A percentile compares a stretch with the other conserved stretches of the same genome.
These are phyloP conservation scores for Pammene fasciana DNA, from an alignment of 2,888 invertebrate species.

Conservation along the genomic window DNA sequence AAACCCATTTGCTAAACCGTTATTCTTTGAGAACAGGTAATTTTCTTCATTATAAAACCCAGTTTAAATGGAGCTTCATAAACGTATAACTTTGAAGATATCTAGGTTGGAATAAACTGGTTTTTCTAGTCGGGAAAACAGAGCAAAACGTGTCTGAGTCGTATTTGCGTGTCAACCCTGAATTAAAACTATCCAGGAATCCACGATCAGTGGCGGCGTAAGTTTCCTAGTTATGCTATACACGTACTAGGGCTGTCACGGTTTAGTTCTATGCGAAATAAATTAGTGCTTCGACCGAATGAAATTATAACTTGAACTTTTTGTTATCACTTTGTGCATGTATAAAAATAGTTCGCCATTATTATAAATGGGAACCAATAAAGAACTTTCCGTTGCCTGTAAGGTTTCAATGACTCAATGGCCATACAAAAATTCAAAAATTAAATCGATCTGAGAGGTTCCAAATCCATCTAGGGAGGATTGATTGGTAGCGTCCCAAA, in stretches of 20 bases:
- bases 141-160: constrained; percentile 34
- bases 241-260: constrained; percentile 33
- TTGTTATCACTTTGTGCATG: background rate
- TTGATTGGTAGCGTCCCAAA: no score
- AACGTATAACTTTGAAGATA: no score
- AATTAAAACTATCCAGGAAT: constrained; percentile 36
- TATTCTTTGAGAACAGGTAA: background rate
- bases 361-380: background rate
- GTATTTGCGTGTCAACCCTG: constrained; percentile 34
- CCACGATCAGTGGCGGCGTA: constrained; percentile 25
- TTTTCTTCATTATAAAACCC: background rate
- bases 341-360: background rate
- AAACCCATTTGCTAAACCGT: constrained; percentile 8
- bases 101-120: background rate
- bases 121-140: background rate
- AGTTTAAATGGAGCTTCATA: background rate
- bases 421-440: no score
- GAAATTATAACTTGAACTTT: constrained; percentile 4
- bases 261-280: background rate
- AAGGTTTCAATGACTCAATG: no score
- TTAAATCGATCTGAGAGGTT: no score
- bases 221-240: constrained; percentile 35
- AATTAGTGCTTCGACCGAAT: background rate
- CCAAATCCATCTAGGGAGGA: no score
- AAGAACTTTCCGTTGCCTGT: no score